Base-by-base conservation (phyloP, 2,113 vertebrate genomes). In the Syngnathoides biaculeatus region DNA sequence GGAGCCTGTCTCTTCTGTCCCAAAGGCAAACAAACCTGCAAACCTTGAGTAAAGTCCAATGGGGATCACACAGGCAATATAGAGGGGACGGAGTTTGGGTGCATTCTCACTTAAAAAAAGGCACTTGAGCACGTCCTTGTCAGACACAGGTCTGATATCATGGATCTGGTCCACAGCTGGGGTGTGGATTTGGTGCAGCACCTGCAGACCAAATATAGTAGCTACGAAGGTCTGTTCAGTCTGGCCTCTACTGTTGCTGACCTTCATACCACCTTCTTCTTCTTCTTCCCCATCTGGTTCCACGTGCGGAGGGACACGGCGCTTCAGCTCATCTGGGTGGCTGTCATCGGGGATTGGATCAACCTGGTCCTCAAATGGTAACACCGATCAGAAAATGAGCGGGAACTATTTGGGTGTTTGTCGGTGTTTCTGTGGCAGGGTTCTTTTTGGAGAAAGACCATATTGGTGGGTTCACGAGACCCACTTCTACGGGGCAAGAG, bases 351-450 rank as follows among this genome's bases (percentile, higher is more conserved):
- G 4, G 97, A 98, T 86, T 98, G 97, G 97, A 88, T 99, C 82
- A 98, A 99, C 84, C 82, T 99, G 8, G 90, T 99, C 72, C 94
- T 97, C 58, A 99, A 99, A 85, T 99, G 97, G 96, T 97, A 91
- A 94, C 11, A 3, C 35, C 9, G 30, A n/a, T 40, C 11, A 24
- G 39, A 42, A 48, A 43, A 8, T 24, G 10, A 35, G 1, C 58
- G 15, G 13, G 0, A 26, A 11, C 0, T 1, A 7, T 5, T 39
- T 19, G 10, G 6, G 4, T n/a, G 56, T 57, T 3, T 64, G 15
- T 63, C 4, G 38, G 20, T 61, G 13, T 64, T 59, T 71, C 4
- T 10, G 13, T 47, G 67, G 8, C 69, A 93, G 92, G 92, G 86
- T 93, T 64, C 81, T 93, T 5, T 93, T 87, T 77, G 92, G 92